Base-by-base conservation (phyloP, 2,888 invertebrate genomes). In the Orchesellides sinensis region DNA sequence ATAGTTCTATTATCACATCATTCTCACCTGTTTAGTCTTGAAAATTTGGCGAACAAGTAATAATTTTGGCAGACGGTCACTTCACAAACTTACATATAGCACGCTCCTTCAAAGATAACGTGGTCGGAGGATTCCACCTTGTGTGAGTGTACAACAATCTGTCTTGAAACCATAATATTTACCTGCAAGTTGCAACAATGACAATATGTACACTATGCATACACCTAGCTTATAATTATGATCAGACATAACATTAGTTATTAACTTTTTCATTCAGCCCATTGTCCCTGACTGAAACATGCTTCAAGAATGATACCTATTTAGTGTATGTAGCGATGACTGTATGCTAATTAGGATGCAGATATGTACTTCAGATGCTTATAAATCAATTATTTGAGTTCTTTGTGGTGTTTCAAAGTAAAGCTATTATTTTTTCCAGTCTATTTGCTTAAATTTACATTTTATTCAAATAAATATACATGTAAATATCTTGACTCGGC, bases 271-370 rank as follows among this genome's bases (percentile, higher is more conserved):
- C 63, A n/a, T n/a, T n/a, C 35, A 40, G 40, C 63, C 63, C 63
- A 63, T 63, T 63, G 63, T 63, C 63, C 63, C 63, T 63, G 63
- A 63, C n/a, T n/a, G n/a, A n/a, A n/a, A n/a, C n/a, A n/a, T n/a
- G n/a, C n/a, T n/a, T n/a, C n/a, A n/a, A n/a, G n/a, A n/a, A n/a
- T n/a, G n/a, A n/a, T n/a, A n/a, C n/a, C n/a, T n/a, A n/a, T n/a
- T n/a, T n/a, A n/a, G n/a, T n/a, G n/a, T n/a, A n/a, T n/a, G n/a
- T n/a, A n/a, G n/a, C n/a, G n/a, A n/a, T n/a, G n/a, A n/a, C n/a
- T n/a, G n/a, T n/a, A n/a, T n/a, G n/a, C n/a, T n/a, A n/a, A n/a
- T n/a, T n/a, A n/a, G n/a, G n/a, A n/a, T n/a, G n/a, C n/a, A n/a
- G n/a, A n/a, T n/a, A n/a, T n/a, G n/a, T n/a, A n/a, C n/a, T n/a